Conservation (phyloP, 2,113 vertebrate genomes). For the Ardeotis arabs region DNA sequence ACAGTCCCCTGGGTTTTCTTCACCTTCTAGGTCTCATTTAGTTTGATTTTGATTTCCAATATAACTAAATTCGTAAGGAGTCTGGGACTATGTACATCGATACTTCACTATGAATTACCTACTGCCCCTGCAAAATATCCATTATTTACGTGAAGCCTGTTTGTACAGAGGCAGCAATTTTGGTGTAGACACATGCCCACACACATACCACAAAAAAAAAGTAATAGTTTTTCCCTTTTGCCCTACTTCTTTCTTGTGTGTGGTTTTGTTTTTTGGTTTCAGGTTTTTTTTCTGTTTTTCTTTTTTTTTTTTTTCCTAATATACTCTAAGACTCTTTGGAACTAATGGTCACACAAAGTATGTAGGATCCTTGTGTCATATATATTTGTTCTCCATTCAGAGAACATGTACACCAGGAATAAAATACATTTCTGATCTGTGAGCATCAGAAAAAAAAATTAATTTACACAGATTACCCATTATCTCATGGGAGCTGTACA, state of each 20-base stretch:
- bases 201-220: neutral
- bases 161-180: neutral
- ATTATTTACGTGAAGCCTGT: neutral
- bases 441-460: neutral
- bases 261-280: neutral
- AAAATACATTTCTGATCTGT: neutral
- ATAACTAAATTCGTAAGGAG: neutral
- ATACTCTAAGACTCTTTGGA: neutral
- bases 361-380: neutral
- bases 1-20: neutral
- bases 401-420: neutral
- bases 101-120: conserved; percentile 1
- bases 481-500: neutral
- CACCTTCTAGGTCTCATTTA: neutral
- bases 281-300: no score
- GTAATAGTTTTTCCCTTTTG: neutral
- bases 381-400: neutral
- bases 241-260: neutral
- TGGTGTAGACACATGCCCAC: neutral
- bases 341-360: neutral
- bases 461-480: neutral
- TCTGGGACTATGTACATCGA: neutral
- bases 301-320: neutral
- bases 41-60: conserved; percentile 32
- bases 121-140: neutral